Evolutionary conservation across 2,888 invertebrate species (phyloP).

Genomic region (Cataglyphis altisquamis): DNA sequence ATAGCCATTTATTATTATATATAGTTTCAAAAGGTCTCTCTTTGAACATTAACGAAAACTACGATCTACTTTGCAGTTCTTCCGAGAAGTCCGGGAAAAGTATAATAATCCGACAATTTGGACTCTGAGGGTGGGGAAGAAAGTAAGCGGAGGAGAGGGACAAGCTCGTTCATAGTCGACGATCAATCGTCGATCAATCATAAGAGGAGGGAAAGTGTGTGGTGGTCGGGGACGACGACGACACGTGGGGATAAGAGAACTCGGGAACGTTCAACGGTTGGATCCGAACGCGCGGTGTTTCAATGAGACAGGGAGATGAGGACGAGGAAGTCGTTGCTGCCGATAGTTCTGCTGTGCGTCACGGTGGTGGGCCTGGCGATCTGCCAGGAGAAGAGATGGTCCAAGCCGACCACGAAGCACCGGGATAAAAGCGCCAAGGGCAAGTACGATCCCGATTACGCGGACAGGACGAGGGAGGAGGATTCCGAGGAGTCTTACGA

Average conservation of each 20-base stretch:
- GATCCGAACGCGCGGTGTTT: constrained; percentile 69
- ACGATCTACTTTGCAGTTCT: constrained; percentile 17
- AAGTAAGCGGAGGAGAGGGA: constrained; percentile 28
- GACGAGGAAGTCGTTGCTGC: constrained; percentile 76
- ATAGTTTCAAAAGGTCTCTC: background rate
- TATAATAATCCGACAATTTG: constrained; percentile 8
- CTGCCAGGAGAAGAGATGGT: constrained; percentile 63
- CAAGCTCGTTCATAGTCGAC: constrained; percentile 45
- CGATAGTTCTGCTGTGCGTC: constrained; percentile 71
- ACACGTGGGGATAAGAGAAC: constrained; percentile 50
- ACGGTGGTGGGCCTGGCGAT: constrained; percentile 60
- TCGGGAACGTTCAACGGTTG: constrained; percentile 66
- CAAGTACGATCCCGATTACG: constrained; percentile 65
- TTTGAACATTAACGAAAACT: background rate
- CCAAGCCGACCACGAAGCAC: constrained; percentile 58
- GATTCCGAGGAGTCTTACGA: background rate
- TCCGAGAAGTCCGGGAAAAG: background rate
- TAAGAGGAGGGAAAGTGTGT: constrained; percentile 47
- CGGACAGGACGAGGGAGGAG: constrained; percentile 27
- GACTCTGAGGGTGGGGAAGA: background rate
- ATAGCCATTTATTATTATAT: background rate
- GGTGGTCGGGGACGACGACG: constrained; percentile 53
- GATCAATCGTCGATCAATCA: constrained; percentile 61
- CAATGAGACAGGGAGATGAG: constrained; percentile 81
- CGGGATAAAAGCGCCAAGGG: constrained; percentile 67